Conservation (phyloP, 2,797 vertebrate species). For the Anguilla megastoma region DNA sequence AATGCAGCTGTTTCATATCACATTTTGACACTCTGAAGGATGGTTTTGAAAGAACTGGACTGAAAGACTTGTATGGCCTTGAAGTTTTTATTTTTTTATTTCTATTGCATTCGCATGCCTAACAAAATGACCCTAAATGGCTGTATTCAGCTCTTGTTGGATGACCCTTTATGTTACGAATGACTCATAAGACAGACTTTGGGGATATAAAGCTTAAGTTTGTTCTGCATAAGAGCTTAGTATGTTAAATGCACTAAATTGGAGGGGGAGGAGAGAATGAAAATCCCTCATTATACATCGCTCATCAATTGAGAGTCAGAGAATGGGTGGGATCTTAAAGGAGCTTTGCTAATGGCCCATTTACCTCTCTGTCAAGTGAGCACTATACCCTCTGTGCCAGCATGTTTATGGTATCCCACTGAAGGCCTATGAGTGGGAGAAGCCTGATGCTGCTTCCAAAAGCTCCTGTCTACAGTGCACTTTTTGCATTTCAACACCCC, state of each 20-base stretch:
- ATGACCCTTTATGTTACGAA: neutral
- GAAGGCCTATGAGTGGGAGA: neutral
- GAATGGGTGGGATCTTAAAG: neutral
- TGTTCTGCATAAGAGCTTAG: neutral
- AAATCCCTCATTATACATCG: neutral
- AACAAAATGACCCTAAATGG: neutral
- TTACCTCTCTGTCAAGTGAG: neutral
- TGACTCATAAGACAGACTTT: neutral
- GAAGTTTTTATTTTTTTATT: neutral
- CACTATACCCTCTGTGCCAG: neutral
- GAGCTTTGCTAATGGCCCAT: neutral
- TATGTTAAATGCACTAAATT: neutral
- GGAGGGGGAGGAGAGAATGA: neutral
- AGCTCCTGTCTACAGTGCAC: neutral
- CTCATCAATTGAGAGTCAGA: neutral
- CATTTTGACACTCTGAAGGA: neutral
- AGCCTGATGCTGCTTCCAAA: neutral
- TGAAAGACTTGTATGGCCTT: neutral
- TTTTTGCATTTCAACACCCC: neutral
- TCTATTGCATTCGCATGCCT: neutral
- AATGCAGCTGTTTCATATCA: conserved; percentile 35
- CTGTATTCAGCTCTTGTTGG: neutral
- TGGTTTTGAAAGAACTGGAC: neutral
- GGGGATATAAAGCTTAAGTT: too few relatives aligned
- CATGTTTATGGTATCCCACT: neutral